Conservation (phyloP, 2,797 vertebrate species). For the Lagodon rhomboides region DNA sequence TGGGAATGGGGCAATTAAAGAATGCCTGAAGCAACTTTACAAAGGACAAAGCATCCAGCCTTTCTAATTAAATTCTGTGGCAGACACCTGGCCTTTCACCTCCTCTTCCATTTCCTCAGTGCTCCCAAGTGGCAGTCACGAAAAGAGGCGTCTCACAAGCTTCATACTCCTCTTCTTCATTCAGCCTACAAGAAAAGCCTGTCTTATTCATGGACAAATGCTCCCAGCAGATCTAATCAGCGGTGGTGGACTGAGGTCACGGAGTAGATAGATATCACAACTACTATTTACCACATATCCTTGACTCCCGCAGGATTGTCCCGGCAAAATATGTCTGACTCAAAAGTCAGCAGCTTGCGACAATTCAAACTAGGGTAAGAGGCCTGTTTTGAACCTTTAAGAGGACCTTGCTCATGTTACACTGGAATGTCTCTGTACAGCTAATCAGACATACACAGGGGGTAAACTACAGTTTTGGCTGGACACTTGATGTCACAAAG, state of each 20-base stretch:
- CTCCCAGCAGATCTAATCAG: slow-evolving; percentile 76
- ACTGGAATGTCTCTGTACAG: neutral
- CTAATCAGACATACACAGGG: slow-evolving; percentile 25
- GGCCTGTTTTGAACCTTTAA: slow-evolving; percentile 43
- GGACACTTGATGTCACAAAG: slow-evolving; percentile 38
- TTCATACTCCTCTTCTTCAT: slow-evolving; percentile 69
- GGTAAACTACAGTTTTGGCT: slow-evolving; percentile 22
- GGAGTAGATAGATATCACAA: slow-evolving; percentile 63
- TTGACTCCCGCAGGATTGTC: slow-evolving; percentile 56
- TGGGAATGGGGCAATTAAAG: slow-evolving; percentile 87
- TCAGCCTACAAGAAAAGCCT: slow-evolving; percentile 62
- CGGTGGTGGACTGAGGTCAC: slow-evolving; percentile 59
- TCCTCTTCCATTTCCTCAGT: slow-evolving; percentile 76
- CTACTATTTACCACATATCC: slow-evolving; percentile 64
- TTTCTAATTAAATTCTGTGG: slow-evolving; percentile 88
- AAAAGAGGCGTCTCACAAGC: slow-evolving; percentile 67
- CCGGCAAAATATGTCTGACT: slow-evolving; percentile 36
- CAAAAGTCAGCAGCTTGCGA: slow-evolving; percentile 49
- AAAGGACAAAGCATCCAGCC: slow-evolving; percentile 86
- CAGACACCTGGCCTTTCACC: slow-evolving; percentile 89
- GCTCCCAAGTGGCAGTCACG: slow-evolving; percentile 80
- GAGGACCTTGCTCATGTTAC: slow-evolving; percentile 23
- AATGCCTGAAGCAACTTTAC: slow-evolving; percentile 88
- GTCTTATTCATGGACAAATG: slow-evolving; percentile 70
- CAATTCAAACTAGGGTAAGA: slow-evolving; percentile 44